Conservation (phyloP, 1,140 invertebrate genomes). For the Orius insidiosus region DNA sequence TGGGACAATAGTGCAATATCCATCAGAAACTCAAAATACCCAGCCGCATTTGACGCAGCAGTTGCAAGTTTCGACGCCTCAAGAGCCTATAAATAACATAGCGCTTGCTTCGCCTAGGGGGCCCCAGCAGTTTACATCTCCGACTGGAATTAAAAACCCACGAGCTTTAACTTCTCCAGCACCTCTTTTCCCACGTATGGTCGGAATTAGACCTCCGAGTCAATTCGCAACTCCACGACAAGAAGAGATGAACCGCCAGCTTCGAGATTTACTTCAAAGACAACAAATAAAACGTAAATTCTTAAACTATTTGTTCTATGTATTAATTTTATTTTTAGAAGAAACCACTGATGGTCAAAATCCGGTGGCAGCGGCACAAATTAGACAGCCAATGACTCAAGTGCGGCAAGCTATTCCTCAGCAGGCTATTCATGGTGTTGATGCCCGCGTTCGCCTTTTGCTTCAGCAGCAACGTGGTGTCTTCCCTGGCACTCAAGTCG, state of each 20-base stretch:
- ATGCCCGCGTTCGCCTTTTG: conserved; percentile 24
- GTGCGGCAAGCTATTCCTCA: too few species aligned
- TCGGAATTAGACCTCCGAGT: conserved; percentile 13
- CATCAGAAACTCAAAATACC: conserved; percentile 24
- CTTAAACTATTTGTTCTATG: conserved; percentile 1
- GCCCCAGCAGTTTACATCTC: conserved; percentile 2
- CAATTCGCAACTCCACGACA: conserved; percentile 23
- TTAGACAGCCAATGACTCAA: too few species aligned
- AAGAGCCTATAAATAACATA: conserved; percentile 20
- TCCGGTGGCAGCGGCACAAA: too few species aligned
- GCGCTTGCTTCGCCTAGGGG: conserved; percentile 4
- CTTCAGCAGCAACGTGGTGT: conserved; percentile 21
- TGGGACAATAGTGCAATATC: conserved; percentile 19
- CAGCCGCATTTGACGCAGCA: conserved; percentile 31
- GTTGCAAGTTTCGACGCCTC: conserved; percentile 34
- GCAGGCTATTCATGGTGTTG: conserved; percentile 8
- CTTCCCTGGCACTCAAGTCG: conserved; percentile 12
- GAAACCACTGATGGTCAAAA: too few species aligned
- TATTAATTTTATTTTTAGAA: background rate
- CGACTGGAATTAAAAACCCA: background rate
- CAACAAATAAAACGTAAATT: conserved; percentile 36
- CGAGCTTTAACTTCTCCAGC: background rate
- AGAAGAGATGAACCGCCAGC: conserved; percentile 33
- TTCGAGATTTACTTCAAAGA: conserved; percentile 66
- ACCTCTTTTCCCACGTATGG: background rate